Conservation (phyloP, 2,113 vertebrate species). For the Glareola pratincola region DNA sequence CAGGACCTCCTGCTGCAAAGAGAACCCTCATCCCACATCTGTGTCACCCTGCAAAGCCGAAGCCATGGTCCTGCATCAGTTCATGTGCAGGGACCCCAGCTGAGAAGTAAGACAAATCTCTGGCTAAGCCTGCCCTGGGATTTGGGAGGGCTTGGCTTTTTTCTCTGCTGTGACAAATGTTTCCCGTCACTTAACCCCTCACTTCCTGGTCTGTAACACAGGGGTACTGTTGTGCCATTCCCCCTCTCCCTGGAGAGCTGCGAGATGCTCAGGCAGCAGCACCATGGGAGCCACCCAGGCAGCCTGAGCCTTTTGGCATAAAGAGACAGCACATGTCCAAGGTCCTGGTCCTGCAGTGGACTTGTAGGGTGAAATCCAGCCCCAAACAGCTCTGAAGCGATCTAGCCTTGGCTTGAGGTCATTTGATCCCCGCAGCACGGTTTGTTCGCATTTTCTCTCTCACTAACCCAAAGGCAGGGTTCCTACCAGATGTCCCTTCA, state of each 20-base stretch:
- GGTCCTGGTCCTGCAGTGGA: background rate
- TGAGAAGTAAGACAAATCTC: background rate
- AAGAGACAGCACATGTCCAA: background rate
- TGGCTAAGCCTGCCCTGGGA: background rate
- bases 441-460: background rate
- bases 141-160: background rate
- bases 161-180: background rate
- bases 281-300: background rate
- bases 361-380: background rate
- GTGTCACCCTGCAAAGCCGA: background rate
- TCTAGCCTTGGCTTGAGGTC: background rate
- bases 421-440: background rate
- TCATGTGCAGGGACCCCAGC: background rate
- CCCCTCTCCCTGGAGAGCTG: background rate
- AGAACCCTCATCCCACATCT: background rate
- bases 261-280: background rate
- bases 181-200: background rate
- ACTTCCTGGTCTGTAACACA: background rate
- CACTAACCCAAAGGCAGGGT: fast-evolving
- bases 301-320: background rate
- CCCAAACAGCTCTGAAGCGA: background rate
- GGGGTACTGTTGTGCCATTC: background rate
- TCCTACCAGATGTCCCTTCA: background rate
- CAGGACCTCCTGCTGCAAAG: background rate
- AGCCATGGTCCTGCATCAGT: background rate